Percentiles rank a stretch among this genome's conserved stretches.
Conservation (phyloP, 2,797 vertebrate genomes). For the Chelon labrosus region DNA sequence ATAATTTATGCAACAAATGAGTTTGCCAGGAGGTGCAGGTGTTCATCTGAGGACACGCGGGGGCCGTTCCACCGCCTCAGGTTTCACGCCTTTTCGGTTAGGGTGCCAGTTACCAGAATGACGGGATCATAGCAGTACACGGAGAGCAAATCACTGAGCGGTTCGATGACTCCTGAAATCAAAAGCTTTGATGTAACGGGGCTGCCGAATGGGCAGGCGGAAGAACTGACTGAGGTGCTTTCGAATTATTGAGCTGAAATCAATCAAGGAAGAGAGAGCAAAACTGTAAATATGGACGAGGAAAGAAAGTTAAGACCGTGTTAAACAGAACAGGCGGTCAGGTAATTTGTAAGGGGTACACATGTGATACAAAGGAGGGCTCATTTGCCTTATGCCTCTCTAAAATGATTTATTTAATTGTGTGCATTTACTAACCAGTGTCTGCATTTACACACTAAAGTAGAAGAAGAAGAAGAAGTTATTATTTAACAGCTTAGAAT, state of each 20-base stretch:
- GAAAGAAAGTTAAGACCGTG: background rate
- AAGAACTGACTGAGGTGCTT: conserved; percentile 22
- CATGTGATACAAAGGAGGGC: background rate
- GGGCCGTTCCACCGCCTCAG: conserved; percentile 47
- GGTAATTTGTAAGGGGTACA: background rate
- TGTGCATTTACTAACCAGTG: no score
- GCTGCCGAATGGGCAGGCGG: background rate
- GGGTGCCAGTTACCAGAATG: conserved; percentile 1
- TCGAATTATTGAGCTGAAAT: background rate
- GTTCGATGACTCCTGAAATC: background rate
- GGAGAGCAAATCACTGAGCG: conserved; percentile 1
- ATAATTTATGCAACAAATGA: conserved; percentile 78
- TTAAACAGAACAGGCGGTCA: background rate
- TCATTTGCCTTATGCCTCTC: background rate
- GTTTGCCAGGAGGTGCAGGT: conserved; percentile 70
- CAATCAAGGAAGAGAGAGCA: background rate
- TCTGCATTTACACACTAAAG: no score
- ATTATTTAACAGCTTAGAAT: conserved; percentile 18
- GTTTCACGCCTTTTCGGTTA: conserved; percentile 55
- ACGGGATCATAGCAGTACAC: background rate
- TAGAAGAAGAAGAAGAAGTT: background rate
- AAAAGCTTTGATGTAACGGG: conserved; percentile 8
- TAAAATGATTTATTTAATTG: background rate
- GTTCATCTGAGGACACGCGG: conserved; percentile 60
- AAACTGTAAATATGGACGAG: background rate